phyloP scores from a whole-genome alignment of 2,113 vertebrate species.

The Indicator indicator region DNA sequence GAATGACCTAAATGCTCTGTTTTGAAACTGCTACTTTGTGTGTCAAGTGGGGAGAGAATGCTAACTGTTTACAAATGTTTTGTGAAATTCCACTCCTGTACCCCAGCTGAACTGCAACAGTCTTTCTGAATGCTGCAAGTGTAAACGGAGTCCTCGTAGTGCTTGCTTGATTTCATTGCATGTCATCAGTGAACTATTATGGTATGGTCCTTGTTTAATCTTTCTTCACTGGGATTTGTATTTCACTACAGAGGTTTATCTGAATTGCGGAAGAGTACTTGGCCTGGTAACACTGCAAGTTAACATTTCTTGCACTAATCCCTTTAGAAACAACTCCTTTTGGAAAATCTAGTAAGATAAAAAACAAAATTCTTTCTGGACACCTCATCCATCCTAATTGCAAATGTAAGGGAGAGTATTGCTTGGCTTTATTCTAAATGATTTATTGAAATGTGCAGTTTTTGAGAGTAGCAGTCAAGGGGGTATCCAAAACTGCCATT shows the following conservation, averaged over 20 bases:
- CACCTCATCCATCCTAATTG: background rate
- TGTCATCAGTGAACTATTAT: background rate
- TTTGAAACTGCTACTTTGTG: background rate
- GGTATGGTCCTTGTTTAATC: background rate
- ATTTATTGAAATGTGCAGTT: slow-evolving; percentile 65
- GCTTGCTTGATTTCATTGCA: slow-evolving; percentile 23
- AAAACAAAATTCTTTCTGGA: background rate
- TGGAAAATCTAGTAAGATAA: background rate
- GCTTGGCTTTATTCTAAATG: slow-evolving; percentile 10
- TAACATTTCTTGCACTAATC: background rate
- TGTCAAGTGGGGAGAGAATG: background rate
- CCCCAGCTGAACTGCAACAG: background rate
- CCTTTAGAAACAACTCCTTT: background rate
- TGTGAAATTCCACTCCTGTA: background rate
- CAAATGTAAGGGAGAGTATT: background rate
- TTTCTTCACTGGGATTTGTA: background rate
- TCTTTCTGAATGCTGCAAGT: background rate
- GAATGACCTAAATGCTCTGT: background rate
- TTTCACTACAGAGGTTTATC: background rate
- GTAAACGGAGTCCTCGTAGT: background rate
- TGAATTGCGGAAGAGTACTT: background rate
- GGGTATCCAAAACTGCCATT: slow-evolving; percentile 22
- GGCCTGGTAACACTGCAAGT: background rate
- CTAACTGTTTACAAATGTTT: background rate
- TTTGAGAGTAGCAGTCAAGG: slow-evolving; percentile 41